Percentiles rank a stretch among this genome's conserved stretches.
These are phyloP conservation scores for Ptycholaimellus sp. DNA, from an alignment of 2,888 invertebrate species.

Conservation along the genomic window DNA sequence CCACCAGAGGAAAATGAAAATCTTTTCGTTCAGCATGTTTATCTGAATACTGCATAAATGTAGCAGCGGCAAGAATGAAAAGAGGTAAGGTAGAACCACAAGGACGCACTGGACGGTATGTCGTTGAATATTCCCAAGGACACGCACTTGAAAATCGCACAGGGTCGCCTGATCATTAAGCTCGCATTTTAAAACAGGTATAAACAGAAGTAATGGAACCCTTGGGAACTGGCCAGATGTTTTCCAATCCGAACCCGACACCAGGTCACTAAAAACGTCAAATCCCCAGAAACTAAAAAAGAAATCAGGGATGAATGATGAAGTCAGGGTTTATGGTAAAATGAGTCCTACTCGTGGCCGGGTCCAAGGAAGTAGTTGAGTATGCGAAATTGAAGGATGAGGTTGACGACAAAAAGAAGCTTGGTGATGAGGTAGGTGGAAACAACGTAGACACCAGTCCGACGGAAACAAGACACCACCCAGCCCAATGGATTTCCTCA, in stretches of 20 bases:
- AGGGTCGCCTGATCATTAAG: no score
- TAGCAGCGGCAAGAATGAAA: no score
- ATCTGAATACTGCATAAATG: no score
- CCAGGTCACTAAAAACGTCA: conserved; percentile 1
- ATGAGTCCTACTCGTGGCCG: conserved; percentile 6
- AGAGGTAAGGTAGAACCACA: no score
- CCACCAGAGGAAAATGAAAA: conserved; percentile 24
- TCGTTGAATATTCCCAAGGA: conserved; percentile 3
- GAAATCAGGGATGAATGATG: no score
- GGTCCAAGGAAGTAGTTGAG: conserved; percentile 19
- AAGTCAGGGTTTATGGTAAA: no score
- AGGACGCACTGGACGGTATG: conserved; percentile 5
- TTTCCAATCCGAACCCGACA: conserved; percentile 14
- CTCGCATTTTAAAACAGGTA: no score
- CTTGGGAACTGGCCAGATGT: conserved; percentile 17
- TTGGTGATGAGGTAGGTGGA: conserved; percentile 19
- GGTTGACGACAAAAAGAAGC: conserved; percentile 17
- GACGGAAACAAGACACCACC: no score
- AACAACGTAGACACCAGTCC: conserved; percentile 9
- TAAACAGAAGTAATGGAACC: no score
- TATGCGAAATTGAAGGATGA: conserved; percentile 15
- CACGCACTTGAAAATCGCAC: conserved; percentile 10
- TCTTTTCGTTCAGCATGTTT: conserved; percentile 25
- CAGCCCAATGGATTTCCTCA: no score
- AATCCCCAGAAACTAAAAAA: conserved; percentile 1